Evolutionary conservation across 2,797 vertebrate genomes (phyloP).

Genomic region (Enteromius unitaeniatus): DNA sequence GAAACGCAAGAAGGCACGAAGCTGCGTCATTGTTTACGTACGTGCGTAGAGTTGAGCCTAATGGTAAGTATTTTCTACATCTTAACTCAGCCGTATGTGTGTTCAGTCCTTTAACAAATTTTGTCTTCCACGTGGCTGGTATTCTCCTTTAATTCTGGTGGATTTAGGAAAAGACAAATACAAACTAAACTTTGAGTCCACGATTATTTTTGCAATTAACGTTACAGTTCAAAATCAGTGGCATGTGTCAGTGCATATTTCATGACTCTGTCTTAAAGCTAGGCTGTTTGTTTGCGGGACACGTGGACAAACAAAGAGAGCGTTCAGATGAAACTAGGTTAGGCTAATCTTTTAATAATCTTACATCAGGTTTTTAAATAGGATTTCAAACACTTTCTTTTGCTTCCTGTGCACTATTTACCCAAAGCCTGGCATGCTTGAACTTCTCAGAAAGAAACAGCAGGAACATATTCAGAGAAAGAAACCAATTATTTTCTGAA

Average conservation of each 20-base stretch:
- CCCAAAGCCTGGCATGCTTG: conserved; percentile 53
- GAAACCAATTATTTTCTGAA: conserved; percentile 45
- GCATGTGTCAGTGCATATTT: conserved; percentile 8
- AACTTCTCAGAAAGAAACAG: conserved; percentile 22
- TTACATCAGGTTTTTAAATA: conserved; percentile 70
- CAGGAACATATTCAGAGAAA: conserved; percentile 29
- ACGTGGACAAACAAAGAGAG: conserved; percentile 72
- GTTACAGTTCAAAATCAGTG: not conserved
- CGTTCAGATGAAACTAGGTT: conserved; percentile 73
- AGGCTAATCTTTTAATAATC: conserved; percentile 81
- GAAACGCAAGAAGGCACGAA: not conserved
- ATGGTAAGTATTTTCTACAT: not conserved
- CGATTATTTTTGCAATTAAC: not conserved
- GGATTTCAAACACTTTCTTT: conserved; percentile 64
- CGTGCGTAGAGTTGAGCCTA: not conserved
- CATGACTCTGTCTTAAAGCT: conserved; percentile 57
- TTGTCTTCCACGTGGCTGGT: not conserved
- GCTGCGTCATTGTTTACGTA: not conserved
- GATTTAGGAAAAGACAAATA: not conserved
- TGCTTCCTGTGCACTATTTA: conserved; percentile 60
- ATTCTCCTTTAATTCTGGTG: not conserved
- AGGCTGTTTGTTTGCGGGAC: conserved; percentile 68
- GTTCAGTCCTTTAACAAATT: not conserved
- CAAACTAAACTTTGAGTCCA: conserved; percentile 6
- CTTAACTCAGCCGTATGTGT: not conserved